Percentiles rank a stretch among this genome's conserved stretches.
Conservation (phyloP, 1,140 invertebrate species). For the Radopholus similis region DNA sequence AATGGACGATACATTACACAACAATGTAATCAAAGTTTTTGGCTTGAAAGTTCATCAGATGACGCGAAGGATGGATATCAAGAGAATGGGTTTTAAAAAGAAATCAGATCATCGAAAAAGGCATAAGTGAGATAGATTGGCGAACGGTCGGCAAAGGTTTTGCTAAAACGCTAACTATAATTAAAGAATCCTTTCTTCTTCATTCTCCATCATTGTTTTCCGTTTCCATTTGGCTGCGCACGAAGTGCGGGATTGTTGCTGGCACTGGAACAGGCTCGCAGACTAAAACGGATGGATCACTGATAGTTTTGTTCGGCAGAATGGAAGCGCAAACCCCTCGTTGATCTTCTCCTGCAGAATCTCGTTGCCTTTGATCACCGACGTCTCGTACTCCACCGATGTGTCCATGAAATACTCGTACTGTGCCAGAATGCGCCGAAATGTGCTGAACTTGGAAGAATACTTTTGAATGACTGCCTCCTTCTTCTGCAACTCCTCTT, state of each 20-base stretch:
- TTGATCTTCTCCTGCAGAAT: conserved; percentile 2
- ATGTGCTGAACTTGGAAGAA: neutral
- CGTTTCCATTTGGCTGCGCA: neutral
- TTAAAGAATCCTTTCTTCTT: neutral
- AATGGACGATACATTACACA: too few relatives aligned
- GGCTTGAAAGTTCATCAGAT: neutral
- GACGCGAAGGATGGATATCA: neutral
- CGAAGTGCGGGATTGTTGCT: neutral
- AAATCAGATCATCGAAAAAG: neutral
- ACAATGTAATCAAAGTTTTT: too few relatives aligned
- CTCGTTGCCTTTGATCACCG: neutral
- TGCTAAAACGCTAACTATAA: too few relatives aligned
- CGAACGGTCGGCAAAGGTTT: too few relatives aligned
- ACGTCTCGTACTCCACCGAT: neutral
- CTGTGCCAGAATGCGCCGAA: neutral
- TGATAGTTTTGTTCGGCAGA: neutral
- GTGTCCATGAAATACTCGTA: conserved; percentile 2
- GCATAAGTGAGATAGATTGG: neutral
- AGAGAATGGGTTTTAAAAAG: neutral
- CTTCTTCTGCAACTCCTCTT: neutral
- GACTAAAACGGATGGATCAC: neutral
- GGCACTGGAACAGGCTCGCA: neutral
- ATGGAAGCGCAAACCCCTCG: neutral
- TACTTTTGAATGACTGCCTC: neutral
- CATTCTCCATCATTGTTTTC: neutral